These are phyloP conservation scores for Galeopterus variegatus DNA, from an alignment of 2,113 vertebrate genomes.

Conservation along the genomic window DNA sequence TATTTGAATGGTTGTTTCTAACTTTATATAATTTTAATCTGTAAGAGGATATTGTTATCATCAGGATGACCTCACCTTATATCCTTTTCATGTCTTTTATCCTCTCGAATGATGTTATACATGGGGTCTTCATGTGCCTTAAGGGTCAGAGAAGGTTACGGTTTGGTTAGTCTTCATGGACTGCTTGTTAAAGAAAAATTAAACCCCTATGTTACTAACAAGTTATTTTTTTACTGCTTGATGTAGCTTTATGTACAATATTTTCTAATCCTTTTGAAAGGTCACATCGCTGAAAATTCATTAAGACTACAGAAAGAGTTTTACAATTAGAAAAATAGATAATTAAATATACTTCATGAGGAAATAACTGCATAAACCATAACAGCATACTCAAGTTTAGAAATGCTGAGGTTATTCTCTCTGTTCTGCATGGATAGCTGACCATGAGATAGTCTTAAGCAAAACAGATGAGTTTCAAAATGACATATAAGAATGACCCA, in stretches of 20 bases:
- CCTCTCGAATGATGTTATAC: slow-evolving; percentile 96
- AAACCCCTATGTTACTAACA: background rate
- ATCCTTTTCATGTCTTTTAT: slow-evolving; percentile 93
- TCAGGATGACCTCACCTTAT: background rate
- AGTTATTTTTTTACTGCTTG: background rate
- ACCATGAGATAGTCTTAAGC: no score
- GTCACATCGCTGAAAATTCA: background rate
- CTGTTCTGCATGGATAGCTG: no score
- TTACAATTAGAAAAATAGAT: slow-evolving; percentile 8
- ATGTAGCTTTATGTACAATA: background rate
- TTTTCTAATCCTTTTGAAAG: background rate
- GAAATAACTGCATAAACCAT: background rate
- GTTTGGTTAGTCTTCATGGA: background rate
- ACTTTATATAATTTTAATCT: background rate
- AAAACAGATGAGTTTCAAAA: no score
- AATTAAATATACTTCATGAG: background rate
- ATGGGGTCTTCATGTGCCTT: slow-evolving; percentile 96
- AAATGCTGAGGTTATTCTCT: no score
- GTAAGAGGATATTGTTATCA: background rate
- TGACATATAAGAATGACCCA: no score
- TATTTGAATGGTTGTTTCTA: background rate
- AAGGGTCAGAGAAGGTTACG: background rate
- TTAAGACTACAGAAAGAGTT: background rate
- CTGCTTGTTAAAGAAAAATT: background rate
- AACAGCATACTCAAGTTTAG: no score